Conservation (phyloP, 1,140 invertebrate species). For the Pomacea maculata region DNA sequence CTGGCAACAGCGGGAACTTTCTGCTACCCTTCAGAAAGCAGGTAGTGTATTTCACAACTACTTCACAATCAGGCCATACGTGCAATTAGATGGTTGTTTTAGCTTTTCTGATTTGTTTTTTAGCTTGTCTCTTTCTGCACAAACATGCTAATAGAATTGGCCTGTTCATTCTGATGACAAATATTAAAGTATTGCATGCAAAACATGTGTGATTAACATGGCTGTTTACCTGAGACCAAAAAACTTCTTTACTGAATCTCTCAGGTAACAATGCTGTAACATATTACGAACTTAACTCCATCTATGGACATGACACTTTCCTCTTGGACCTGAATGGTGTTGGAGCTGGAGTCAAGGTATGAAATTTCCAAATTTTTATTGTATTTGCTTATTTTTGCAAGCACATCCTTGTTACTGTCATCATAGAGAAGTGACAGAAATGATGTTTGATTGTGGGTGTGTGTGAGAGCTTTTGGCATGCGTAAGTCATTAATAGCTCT, state of each 20-base stretch:
- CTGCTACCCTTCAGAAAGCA: conserved; percentile 49
- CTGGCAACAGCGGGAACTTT: conserved; percentile 61
- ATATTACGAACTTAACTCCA: conserved; percentile 63
- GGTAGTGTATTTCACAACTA: conserved; percentile 35
- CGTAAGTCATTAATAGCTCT: neutral
- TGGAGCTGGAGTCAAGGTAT: conserved; percentile 63
- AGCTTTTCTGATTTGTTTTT: neutral
- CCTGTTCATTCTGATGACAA: too few species aligned
- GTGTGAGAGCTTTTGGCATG: neutral
- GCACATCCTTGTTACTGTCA: neutral
- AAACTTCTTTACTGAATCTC: neutral
- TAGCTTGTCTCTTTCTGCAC: neutral
- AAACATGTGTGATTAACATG: too few species aligned
- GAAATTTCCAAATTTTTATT: neutral
- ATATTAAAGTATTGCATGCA: too few species aligned
- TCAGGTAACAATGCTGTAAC: conserved; percentile 62
- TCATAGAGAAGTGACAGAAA: neutral
- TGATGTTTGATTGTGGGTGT: neutral
- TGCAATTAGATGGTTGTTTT: too few species aligned
- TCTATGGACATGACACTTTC: conserved; percentile 67
- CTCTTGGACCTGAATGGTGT: conserved; percentile 64
- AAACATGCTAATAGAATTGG: too few species aligned
- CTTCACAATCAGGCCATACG: neutral
- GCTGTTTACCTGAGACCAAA: too few species aligned
- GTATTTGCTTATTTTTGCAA: neutral